These are phyloP conservation scores for Oplegnathus fasciatus DNA, from an alignment of 2,113 vertebrate genomes.

Conservation along the genomic window DNA sequence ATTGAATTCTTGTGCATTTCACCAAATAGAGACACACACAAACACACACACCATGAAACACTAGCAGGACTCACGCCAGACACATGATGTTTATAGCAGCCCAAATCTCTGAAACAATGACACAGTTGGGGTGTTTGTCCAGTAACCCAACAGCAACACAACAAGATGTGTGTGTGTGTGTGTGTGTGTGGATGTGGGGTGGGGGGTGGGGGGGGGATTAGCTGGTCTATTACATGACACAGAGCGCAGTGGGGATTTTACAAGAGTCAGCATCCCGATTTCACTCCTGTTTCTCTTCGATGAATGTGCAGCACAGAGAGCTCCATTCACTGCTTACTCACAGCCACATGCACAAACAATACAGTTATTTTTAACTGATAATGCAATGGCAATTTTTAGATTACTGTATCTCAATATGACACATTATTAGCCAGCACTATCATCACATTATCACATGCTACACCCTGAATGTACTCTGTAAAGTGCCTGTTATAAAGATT, in stretches of 20 bases:
- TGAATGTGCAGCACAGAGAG: not conserved
- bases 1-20: not conserved
- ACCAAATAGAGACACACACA: not conserved
- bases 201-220: constrained; percentile 30
- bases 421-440: not conserved
- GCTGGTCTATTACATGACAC: constrained; percentile 12
- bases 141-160: not conserved
- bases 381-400: not conserved
- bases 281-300: constrained; percentile 4
- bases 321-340: not conserved
- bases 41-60: constrained; percentile 33
- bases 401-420: not conserved
- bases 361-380: not conserved
- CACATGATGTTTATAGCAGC: constrained; percentile 26
- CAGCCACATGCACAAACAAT: not conserved
- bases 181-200: not conserved
- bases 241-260: constrained; percentile 19
- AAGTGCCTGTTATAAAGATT: not conserved
- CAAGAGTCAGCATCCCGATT: constrained; percentile 39
- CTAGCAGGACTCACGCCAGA: constrained; percentile 43
- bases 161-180: not conserved
- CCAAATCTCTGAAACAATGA: not conserved
- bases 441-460: not conserved
- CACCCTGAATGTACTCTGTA: not conserved
- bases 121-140: constrained; percentile 6